These are phyloP conservation scores for Zosterops pallidus DNA, from an alignment of 2,113 vertebrate genomes.

Conservation along the genomic window DNA sequence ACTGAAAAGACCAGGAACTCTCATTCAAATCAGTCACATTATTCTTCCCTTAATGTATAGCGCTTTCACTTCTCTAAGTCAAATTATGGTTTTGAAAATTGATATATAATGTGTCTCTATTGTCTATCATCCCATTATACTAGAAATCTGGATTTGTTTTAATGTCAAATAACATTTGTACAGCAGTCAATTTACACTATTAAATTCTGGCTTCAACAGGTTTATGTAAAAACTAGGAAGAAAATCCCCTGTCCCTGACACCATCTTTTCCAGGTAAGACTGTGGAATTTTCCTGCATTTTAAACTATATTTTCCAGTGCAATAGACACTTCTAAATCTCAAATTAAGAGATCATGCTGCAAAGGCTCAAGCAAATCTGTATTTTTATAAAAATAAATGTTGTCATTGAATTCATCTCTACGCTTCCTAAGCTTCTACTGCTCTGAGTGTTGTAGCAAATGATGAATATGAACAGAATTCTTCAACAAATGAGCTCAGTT, in stretches of 20 bases:
- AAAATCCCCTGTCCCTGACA: background rate
- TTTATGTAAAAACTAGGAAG: background rate
- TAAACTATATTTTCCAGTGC: background rate
- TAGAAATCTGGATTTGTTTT: background rate
- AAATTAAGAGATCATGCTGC: background rate
- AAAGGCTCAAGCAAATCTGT: background rate
- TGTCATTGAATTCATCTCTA: background rate
- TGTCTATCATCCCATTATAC: background rate
- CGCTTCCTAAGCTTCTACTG: background rate
- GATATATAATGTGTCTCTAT: background rate
- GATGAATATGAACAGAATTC: constrained; percentile 14
- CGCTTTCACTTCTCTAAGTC: background rate
- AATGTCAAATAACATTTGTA: background rate
- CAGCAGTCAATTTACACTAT: background rate
- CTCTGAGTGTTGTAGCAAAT: background rate
- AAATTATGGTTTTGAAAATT: background rate
- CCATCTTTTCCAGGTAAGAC: background rate
- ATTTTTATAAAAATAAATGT: background rate
- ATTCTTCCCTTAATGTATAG: background rate
- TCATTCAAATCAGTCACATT: constrained; percentile 4
- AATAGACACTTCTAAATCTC: background rate
- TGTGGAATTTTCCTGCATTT: constrained; percentile 29
- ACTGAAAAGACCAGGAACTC: background rate
- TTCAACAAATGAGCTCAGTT: constrained; percentile 9
- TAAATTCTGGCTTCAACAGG: background rate